Evolutionary conservation across 2,113 vertebrate genomes (phyloP).

Genomic region (Dicaeum eximium): DNA sequence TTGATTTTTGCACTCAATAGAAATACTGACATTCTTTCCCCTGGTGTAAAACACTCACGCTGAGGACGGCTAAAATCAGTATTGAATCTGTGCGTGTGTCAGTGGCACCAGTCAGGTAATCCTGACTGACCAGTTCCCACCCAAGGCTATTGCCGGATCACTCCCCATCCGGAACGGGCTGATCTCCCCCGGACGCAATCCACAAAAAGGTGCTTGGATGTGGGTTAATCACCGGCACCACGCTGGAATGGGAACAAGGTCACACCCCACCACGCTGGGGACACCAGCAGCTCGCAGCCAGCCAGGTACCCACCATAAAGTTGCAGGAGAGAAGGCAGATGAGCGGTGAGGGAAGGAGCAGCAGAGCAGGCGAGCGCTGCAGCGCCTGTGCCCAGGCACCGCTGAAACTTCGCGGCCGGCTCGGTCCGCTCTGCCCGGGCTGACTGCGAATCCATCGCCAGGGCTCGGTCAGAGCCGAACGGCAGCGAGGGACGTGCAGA

Average conservation of each 20-base stretch:
- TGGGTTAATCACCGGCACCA: background rate
- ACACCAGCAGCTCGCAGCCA: background rate
- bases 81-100: background rate
- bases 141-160: background rate
- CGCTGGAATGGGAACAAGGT: background rate
- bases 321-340: background rate
- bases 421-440: rapidly evolving
- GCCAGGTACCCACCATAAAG: background rate
- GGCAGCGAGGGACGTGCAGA: rapidly evolving
- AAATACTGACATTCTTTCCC: background rate
- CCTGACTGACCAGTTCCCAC: background rate
- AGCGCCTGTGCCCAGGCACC: background rate
- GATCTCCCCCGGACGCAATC: rapidly evolving
- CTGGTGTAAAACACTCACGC: background rate
- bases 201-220: background rate
- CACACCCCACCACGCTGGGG: rapidly evolving
- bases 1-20: background rate
- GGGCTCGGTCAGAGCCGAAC: rapidly evolving
- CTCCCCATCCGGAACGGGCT: background rate
- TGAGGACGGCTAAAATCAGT: background rate
- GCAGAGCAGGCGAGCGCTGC: background rate
- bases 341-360: rapidly evolving
- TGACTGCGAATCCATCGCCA: no score
- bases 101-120: background rate
- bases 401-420: background rate